phyloP scores from a whole-genome alignment of 2,113 vertebrate species.

The Ariopsis seemanni region DNA sequence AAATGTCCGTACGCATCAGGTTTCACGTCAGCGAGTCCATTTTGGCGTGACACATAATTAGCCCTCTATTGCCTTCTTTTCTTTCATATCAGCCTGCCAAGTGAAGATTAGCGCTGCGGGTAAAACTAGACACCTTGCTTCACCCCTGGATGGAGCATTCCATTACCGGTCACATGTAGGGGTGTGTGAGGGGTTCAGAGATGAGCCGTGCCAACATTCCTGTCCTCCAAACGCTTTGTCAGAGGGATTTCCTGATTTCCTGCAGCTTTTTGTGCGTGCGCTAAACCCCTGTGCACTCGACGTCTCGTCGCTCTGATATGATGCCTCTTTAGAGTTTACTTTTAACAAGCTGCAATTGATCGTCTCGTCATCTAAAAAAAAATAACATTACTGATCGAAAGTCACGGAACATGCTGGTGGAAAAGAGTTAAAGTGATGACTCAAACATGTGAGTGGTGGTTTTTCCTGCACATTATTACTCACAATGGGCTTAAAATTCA shows the following conservation, averaged over 20 bases:
- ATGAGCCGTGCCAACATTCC: conserved; percentile 63
- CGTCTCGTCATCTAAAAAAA: not conserved
- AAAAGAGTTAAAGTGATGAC: not conserved
- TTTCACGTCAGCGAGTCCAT: not conserved
- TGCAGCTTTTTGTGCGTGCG: not conserved
- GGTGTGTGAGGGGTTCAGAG: not conserved
- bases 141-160: conserved; percentile 57
- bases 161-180: conserved; percentile 57
- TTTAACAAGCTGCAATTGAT: not conserved
- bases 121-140: not conserved
- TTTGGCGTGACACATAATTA: conserved; percentile 7
- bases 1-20: not conserved
- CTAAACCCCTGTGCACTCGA: not conserved
- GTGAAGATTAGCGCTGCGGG: conserved; percentile 16
- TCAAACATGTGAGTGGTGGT: not conserved
- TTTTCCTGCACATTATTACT: not conserved
- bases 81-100: conserved; percentile 23
- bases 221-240: conserved; percentile 62
- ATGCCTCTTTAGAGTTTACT: not conserved
- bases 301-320: no score
- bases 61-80: conserved; percentile 14
- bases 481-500: not conserved
- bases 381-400: not conserved
- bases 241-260: conserved; percentile 70
- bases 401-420: not conserved